These are phyloP conservation scores for Neolamprologus variostigma DNA, from an alignment of 2,113 vertebrate genomes.

Conservation along the genomic window DNA sequence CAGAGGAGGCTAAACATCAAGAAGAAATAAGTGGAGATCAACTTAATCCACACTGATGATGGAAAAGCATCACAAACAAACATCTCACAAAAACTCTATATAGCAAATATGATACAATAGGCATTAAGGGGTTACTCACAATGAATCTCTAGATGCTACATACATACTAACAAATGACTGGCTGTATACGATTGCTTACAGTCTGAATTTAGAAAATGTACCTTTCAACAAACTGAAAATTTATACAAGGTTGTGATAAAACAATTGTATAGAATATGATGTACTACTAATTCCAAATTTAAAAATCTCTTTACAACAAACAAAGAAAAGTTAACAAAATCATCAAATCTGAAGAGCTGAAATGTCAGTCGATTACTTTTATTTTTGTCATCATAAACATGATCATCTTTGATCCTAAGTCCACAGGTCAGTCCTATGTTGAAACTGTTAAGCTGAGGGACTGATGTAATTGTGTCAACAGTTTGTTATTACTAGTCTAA, in stretches of 20 bases:
- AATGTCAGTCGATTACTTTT: background rate
- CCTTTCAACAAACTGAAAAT: background rate
- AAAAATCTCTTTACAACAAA: background rate
- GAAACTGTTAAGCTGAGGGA: background rate
- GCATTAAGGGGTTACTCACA: background rate
- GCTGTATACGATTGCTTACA: background rate
- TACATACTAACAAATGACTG: background rate
- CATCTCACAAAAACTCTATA: background rate
- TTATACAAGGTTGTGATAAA: background rate
- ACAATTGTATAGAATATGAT: background rate
- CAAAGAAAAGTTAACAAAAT: background rate
- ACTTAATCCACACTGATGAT: background rate
- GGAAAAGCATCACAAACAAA: background rate
- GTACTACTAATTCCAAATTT: background rate
- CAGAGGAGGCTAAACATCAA: slow-evolving; percentile 75
- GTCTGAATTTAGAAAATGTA: background rate
- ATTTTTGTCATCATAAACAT: background rate
- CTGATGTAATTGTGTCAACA: background rate
- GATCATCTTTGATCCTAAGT: background rate
- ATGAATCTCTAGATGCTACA: background rate
- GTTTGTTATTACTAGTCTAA: background rate
- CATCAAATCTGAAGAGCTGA: background rate
- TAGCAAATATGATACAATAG: background rate
- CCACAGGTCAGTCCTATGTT: background rate
- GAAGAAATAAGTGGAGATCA: background rate